Evolutionary conservation across 2,888 invertebrate genomes (phyloP).

Genomic region (Neocrepidodera transversa): DNA sequence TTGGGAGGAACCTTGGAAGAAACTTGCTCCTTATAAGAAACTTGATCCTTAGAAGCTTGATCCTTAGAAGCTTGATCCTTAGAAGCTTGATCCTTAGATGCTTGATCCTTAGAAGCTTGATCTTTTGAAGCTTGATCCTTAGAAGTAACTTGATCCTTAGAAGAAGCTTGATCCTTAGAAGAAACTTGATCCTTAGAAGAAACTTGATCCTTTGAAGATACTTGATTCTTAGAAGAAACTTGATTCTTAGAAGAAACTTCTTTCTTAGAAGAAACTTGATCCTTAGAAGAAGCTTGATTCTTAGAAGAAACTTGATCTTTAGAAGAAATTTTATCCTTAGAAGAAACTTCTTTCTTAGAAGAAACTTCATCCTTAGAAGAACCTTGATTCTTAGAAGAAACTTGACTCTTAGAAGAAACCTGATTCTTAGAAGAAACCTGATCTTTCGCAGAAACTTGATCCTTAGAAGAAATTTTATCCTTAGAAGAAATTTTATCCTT

Average conservation of each 20-base stretch:
- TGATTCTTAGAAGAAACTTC: not conserved
- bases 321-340: not conserved
- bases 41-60: not conserved
- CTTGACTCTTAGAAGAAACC: not conserved
- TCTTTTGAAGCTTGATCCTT: not conserved
- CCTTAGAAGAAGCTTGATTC: not conserved
- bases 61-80: not conserved
- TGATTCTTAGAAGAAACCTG: slow-evolving; percentile 2
- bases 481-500: not conserved
- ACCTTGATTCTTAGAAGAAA: not conserved
- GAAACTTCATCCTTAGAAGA: not conserved
- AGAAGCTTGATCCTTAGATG: not conserved
- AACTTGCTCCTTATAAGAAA: not conserved
- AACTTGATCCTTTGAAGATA: not conserved
- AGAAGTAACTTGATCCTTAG: not conserved
- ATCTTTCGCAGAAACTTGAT: not conserved
- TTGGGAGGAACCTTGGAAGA: slow-evolving; percentile 13
- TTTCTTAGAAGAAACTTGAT: not conserved
- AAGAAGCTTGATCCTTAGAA: not conserved
- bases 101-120: not conserved
- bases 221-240: not conserved
- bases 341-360: not conserved
- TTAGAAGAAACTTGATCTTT: not conserved
- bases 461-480: too few species aligned
- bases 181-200: not conserved